Conservation (phyloP, 2,888 invertebrate genomes). For the Operophtera brumata region DNA sequence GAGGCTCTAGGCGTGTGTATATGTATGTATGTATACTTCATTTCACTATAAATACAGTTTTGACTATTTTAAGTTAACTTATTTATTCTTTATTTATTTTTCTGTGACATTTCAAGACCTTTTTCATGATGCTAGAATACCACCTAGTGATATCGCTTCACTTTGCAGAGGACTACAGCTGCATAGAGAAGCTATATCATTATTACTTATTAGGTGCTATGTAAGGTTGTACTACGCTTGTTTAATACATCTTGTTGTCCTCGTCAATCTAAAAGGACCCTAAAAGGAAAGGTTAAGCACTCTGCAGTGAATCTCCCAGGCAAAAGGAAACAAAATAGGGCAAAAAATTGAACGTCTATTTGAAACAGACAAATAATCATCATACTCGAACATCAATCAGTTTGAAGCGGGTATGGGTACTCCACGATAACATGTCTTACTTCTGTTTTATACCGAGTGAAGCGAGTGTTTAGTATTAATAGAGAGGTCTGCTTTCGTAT, state of each 20-base stretch:
- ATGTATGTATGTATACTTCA: too few species aligned
- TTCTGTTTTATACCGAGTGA: too few species aligned
- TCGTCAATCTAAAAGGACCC: not conserved
- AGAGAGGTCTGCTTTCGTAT: too few species aligned
- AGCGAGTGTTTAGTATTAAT: too few species aligned
- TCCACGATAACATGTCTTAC: too few species aligned
- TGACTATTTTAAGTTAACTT: too few species aligned
- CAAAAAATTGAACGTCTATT: not conserved
- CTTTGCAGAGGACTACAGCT: slow-evolving; percentile 1
- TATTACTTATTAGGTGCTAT: not conserved
- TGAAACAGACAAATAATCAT: not conserved
- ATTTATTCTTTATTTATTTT: too few species aligned
- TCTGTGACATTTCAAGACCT: not conserved
- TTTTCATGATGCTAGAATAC: not conserved
- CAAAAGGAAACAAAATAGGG: slow-evolving; percentile 1
- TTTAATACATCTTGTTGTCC: slow-evolving; percentile 7
- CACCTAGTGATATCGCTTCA: not conserved
- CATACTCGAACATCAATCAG: not conserved
- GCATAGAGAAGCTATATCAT: not conserved
- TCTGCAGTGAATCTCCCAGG: not conserved
- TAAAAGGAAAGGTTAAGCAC: not conserved
- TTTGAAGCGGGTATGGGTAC: too few species aligned
- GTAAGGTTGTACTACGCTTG: not conserved
- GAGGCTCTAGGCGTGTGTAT: too few species aligned
- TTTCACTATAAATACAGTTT: too few species aligned